Evolutionary conservation across 2,888 invertebrate species (phyloP), one percentile per base, ranked within the genome.

Genomic region (Eurois occulta): DNA sequence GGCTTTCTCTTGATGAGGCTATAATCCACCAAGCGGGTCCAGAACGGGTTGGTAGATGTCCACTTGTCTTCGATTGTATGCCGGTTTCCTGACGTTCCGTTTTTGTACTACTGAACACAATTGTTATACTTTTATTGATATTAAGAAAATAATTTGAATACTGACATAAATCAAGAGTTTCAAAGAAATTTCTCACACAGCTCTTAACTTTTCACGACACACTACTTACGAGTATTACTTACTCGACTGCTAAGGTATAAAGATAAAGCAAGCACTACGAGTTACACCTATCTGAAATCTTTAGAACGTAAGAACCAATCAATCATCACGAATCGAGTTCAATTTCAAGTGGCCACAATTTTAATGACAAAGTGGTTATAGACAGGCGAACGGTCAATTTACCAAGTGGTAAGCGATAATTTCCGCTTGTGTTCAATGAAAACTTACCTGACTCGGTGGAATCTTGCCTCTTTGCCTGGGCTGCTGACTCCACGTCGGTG

Each of bases 361-460:
- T 66, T 64, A 75, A 81, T 84, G 82, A 86, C 74, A 75, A 76
- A 83, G 43, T 43, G 77, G 55, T n/a, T 65, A 48, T 28, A 78
- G 46, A 58, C 80, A 86, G 80, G 83, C 83, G 66, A 86, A 65
- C 46, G 68, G 11, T 43, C 75, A 65, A 83, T 86, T 75, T 65
- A 77, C 66, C 43, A 68, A 75, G 64, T 70, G 67, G 75, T 77
- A 55, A 84, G 72, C 38, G 72, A 75, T 78, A 65, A 84, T 55
- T 80, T 86, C 81, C 72, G 48, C 52, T 73, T 64, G 65, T 62
- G 68, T 65, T 62, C 52, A 55, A 69, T 69, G 35, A 75, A 58
- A 64, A 82, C 38, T 85, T 89, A 95, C 95, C 95, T 83, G 95
- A 95, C 32, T 90, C 91, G 8, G 91, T 93, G 5, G 95, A 95